Evolutionary conservation across 2,113 vertebrate species (phyloP).

Genomic region (Murina feae): DNA sequence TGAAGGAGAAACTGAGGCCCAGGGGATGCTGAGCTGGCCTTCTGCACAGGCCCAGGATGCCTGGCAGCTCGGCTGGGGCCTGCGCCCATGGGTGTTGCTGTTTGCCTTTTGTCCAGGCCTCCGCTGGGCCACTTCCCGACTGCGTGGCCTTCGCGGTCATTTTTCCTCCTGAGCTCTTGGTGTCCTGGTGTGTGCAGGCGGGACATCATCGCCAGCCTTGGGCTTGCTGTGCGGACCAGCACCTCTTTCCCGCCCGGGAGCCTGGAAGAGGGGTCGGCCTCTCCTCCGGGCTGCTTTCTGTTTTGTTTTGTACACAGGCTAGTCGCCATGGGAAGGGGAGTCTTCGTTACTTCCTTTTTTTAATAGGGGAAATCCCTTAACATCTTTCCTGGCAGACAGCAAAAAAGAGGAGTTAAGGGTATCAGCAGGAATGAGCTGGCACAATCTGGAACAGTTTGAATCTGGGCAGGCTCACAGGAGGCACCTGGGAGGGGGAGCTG

Average conservation of each 20-base stretch:
- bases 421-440: not conserved
- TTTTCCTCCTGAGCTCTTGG: not conserved
- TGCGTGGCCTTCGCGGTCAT: accelerated
- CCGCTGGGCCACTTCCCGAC: not conserved
- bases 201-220: not conserved
- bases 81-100: not conserved
- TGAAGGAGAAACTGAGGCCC: not conserved
- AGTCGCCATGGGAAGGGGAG: not conserved
- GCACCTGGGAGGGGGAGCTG: not conserved
- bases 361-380: not conserved
- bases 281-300: not conserved
- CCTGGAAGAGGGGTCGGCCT: not conserved
- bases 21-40: not conserved
- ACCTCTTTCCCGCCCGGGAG: not conserved
- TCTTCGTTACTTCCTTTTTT: not conserved
- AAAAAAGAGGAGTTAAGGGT: not conserved
- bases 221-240: not conserved
- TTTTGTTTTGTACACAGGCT: not conserved
- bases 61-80: not conserved
- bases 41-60: not conserved
- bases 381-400: not conserved
- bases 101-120: not conserved
- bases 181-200: not conserved
- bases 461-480: not conserved
- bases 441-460: not conserved